These are phyloP conservation scores for Hemiscyllium ocellatum DNA, from an alignment of 2,113 vertebrate species.

Conservation along the genomic window DNA sequence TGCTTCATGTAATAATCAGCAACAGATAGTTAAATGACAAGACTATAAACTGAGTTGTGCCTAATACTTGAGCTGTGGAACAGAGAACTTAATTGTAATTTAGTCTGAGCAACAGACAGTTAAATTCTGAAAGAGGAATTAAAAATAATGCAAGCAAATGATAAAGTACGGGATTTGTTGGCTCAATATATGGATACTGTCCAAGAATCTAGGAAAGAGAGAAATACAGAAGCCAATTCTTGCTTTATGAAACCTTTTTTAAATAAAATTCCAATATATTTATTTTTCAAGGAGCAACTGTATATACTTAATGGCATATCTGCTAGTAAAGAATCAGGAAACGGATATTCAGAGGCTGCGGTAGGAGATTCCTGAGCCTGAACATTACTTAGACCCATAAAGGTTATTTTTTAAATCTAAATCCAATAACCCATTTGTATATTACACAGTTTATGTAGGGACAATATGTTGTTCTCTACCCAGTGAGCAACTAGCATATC, in stretches of 20 bases:
- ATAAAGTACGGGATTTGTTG: neutral
- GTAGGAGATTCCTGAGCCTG: neutral
- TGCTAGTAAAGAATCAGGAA: neutral
- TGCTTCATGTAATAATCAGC: neutral
- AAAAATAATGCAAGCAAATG: neutral
- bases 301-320: neutral
- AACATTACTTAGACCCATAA: neutral
- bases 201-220: neutral
- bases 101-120: neutral
- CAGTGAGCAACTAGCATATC: neutral
- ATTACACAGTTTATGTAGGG: neutral
- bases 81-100: neutral
- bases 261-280: neutral
- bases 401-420: neutral
- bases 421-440: neutral
- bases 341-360: neutral
- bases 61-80: neutral
- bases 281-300: neutral
- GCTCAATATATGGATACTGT: neutral
- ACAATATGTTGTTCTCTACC: neutral
- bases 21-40: neutral
- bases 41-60: neutral
- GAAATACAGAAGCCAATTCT: neutral
- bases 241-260: neutral
- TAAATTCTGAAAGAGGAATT: neutral